Percentiles rank a stretch among this genome's conserved stretches.
Conservation (phyloP, 1,140 invertebrate genomes). For the Procambarus clarkii region DNA sequence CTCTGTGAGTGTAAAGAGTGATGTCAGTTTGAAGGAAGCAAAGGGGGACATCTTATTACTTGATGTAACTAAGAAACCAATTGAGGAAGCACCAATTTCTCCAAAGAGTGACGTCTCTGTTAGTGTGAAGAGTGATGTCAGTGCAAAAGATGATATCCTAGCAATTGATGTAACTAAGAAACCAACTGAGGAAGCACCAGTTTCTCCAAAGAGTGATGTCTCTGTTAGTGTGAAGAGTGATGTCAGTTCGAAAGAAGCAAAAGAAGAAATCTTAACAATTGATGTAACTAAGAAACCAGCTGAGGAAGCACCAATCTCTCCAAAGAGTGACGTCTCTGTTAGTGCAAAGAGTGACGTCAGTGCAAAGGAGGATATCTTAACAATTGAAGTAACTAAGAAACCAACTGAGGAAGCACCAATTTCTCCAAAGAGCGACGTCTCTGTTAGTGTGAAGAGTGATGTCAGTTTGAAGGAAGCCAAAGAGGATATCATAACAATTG, state of each 20-base stretch:
- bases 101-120: slow-evolving; percentile 28
- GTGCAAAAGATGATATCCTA: slow-evolving; percentile 61
- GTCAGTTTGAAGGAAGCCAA: slow-evolving; percentile 11
- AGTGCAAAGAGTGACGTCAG: slow-evolving; percentile 12
- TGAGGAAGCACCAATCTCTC: slow-evolving; percentile 35
- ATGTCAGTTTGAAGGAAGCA: slow-evolving; percentile 74
- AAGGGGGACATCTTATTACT: slow-evolving; percentile 73
- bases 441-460: slow-evolving; percentile 49
- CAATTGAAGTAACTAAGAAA: slow-evolving; percentile 8
- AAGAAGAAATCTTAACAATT: background rate
- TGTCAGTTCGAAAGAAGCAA: background rate
- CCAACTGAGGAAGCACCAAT: slow-evolving; percentile 7
- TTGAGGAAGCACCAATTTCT: slow-evolving; percentile 33
- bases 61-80: slow-evolving; percentile 23
- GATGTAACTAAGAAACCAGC: slow-evolving; percentile 70
- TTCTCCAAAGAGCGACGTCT: slow-evolving; percentile 53
- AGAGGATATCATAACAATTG: background rate
- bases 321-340: slow-evolving; percentile 19
- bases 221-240: slow-evolving; percentile 29
- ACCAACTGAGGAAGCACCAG: slow-evolving; percentile 17
- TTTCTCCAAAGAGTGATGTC: slow-evolving; percentile 27
- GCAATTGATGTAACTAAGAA: slow-evolving; percentile 73
- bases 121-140: slow-evolving; percentile 67
- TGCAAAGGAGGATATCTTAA: background rate
- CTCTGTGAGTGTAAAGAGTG: slow-evolving; percentile 69